Conservation (phyloP, 2,888 invertebrate species). For the Sceliomorpha sp. region DNA sequence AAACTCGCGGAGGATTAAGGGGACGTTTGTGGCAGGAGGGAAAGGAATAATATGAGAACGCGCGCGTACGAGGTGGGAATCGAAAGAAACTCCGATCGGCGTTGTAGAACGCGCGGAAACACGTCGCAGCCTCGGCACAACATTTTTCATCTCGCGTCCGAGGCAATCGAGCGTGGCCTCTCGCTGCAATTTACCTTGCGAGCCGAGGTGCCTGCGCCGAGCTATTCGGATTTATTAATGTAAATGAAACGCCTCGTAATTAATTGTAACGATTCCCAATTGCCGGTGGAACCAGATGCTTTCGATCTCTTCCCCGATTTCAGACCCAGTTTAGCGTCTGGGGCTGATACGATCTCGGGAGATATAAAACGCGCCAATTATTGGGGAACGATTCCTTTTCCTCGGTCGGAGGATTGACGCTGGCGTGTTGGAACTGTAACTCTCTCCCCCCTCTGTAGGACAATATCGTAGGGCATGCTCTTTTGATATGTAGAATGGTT, state of each 20-base stretch:
- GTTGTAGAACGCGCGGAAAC: slow-evolving; percentile 32
- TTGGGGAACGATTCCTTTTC: neutral
- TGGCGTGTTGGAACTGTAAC: no score
- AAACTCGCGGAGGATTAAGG: slow-evolving; percentile 2
- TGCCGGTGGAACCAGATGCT: neutral
- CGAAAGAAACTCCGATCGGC: slow-evolving; percentile 35
- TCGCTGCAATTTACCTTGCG: slow-evolving; percentile 19
- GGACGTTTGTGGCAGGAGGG: no score
- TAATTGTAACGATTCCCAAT: slow-evolving; percentile 24
- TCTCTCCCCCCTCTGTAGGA: no score
- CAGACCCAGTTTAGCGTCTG: neutral
- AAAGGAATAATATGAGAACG: slow-evolving; percentile 21
- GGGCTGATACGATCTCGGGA: neutral
- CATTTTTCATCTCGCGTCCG: slow-evolving; percentile 39
- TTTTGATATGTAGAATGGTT: no score
- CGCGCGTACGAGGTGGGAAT: slow-evolving; percentile 11
- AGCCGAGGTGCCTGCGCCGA: slow-evolving; percentile 10
- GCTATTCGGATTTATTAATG: slow-evolving; percentile 25
- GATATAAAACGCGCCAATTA: neutral
- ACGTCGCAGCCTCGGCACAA: slow-evolving; percentile 11
- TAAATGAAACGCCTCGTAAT: slow-evolving; percentile 26
- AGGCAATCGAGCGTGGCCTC: slow-evolving; percentile 11
- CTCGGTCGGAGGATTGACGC: neutral
- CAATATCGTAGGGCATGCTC: no score
- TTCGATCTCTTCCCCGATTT: neutral